Conservation (phyloP, 2,113 vertebrate genomes). For the Chaetops frenatus region DNA sequence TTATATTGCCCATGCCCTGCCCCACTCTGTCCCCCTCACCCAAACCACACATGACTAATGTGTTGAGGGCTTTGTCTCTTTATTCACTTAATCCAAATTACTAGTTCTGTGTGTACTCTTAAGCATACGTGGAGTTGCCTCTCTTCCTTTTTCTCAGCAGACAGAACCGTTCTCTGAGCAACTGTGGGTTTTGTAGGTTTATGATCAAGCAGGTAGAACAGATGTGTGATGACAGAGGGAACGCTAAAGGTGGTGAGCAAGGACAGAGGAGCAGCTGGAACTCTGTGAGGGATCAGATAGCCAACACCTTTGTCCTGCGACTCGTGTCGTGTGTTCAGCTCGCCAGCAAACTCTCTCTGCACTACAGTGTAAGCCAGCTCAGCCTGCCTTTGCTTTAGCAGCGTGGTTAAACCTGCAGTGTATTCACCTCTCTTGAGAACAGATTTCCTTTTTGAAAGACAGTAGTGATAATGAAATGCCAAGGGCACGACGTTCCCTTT, state of each 20-base stretch:
- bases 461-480: background rate
- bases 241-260: background rate
- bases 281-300: constrained; percentile 65
- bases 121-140: fast-evolving
- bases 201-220: constrained; percentile 80
- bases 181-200: constrained; percentile 71
- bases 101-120: fast-evolving
- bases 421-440: background rate
- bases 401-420: too few relatives aligned
- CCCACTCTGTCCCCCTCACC: fast-evolving
- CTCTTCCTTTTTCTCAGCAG: background rate
- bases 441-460: background rate
- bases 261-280: constrained; percentile 44
- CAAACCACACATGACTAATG: fast-evolving
- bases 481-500: background rate
- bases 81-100: background rate
- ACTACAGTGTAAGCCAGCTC: constrained; percentile 73
- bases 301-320: constrained; percentile 72
- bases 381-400: background rate
- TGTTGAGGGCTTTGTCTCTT: background rate
- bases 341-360: constrained; percentile 87
- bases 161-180: background rate
- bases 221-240: constrained; percentile 12
- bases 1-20: fast-evolving
- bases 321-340: constrained; percentile 87